phyloP scores from a whole-genome alignment of 23 tunicate genomes.

The Corella eumyota region DNA sequence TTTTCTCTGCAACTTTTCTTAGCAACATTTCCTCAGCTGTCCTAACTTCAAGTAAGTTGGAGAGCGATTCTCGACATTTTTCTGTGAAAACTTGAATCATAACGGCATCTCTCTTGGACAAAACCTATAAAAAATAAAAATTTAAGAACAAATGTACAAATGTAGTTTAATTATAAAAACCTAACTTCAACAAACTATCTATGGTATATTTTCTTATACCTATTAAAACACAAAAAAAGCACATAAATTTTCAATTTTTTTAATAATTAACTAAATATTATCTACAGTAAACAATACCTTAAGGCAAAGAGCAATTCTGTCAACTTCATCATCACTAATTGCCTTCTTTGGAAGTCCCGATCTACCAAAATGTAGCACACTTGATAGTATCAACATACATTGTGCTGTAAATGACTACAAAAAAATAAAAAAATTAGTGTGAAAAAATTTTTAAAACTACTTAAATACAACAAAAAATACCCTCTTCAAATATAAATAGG shows the following conservation, averaged over 20 bases:
- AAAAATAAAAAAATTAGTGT: not conserved
- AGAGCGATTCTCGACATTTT: slow-evolving; percentile 63
- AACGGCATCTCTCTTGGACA: slow-evolving; percentile 33
- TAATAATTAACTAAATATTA: too few relatives aligned
- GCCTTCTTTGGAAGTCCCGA: slow-evolving; percentile 77
- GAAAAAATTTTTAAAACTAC: too few relatives aligned
- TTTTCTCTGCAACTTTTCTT: slow-evolving; percentile 63
- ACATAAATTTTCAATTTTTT: too few relatives aligned
- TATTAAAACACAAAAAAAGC: too few relatives aligned
- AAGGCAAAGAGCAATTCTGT: slow-evolving; percentile 57
- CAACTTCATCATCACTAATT: slow-evolving; percentile 85
- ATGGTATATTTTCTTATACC: too few relatives aligned
- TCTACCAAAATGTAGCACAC: slow-evolving; percentile 76
- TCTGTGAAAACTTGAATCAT: slow-evolving; percentile 54
- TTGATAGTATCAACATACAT: slow-evolving; percentile 88
- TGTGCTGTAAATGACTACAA: slow-evolving; percentile 69
- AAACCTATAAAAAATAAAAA: slow-evolving; percentile 26
- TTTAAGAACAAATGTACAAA: too few relatives aligned
- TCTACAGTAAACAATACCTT: too few relatives aligned
- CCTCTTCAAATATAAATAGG: too few relatives aligned
- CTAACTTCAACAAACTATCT: too few relatives aligned
- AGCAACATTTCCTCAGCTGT: slow-evolving; percentile 60
- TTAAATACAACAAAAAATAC: too few relatives aligned
- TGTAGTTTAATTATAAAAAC: too few relatives aligned
- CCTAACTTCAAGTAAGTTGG: slow-evolving; percentile 51